Conservation (phyloP, 2,113 vertebrate species). For the Pithys albifrons region DNA sequence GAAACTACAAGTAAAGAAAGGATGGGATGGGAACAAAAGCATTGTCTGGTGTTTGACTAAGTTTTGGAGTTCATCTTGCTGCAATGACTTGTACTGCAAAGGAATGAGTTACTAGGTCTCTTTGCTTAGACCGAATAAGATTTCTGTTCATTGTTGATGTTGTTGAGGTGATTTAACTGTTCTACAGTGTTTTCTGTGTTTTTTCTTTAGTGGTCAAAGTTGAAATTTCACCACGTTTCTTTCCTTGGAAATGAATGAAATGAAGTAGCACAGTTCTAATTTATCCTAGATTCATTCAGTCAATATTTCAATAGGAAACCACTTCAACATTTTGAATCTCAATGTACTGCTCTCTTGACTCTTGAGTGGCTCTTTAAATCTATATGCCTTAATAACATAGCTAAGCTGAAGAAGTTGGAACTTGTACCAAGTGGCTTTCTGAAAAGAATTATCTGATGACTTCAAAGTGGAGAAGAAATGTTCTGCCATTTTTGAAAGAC, state of each 20-base stretch:
- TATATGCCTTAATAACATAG: background rate
- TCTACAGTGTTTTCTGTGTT: background rate
- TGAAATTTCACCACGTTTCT: background rate
- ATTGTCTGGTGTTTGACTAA: background rate
- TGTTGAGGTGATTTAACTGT: background rate
- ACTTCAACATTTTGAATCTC: background rate
- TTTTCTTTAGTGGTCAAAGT: background rate
- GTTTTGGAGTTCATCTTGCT: background rate
- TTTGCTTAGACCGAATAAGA: background rate
- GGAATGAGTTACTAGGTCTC: background rate
- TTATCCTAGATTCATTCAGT: background rate
- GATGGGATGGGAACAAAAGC: background rate
- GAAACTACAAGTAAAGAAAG: background rate
- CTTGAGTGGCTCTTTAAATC: background rate
- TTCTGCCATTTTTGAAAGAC: constrained; percentile 14
- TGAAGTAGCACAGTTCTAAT: background rate
- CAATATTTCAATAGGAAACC: background rate
- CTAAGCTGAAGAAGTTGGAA: background rate
- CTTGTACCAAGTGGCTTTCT: constrained; percentile 22
- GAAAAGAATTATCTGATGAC: constrained; percentile 51
- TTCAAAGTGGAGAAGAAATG: constrained; percentile 40
- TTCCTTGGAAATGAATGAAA: constrained; percentile 18
- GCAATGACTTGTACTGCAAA: background rate
- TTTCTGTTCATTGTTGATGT: background rate
- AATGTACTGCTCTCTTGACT: background rate